These are phyloP conservation scores for Propsilocerus akamusi DNA, from an alignment of 1,140 invertebrate genomes.

Conservation along the genomic window DNA sequence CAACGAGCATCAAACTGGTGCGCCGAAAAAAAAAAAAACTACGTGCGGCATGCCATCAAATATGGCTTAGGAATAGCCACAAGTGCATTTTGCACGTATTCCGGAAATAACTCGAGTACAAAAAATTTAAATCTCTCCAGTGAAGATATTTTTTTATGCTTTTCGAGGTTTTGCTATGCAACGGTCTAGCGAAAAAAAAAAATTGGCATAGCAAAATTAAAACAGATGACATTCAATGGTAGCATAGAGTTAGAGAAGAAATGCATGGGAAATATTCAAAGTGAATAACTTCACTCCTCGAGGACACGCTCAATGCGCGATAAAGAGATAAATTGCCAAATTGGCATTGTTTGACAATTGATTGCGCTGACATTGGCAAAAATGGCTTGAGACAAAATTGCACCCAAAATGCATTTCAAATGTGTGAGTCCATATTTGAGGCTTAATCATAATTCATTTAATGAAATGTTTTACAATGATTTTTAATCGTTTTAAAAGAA, in stretches of 20 bases:
- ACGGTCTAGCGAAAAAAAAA: neutral
- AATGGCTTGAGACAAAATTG: too few species aligned
- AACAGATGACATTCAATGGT: neutral
- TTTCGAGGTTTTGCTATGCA: too few species aligned
- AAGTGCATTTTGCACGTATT: conserved; percentile 1
- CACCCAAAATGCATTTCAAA: too few species aligned
- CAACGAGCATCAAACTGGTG: neutral
- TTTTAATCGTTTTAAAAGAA: too few species aligned
- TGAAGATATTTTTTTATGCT: neutral
- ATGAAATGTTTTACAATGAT: too few species aligned
- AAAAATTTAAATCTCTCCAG: neutral
- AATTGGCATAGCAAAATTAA: neutral
- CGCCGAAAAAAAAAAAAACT: neutral
- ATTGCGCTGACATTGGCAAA: neutral
- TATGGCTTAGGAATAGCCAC: neutral
- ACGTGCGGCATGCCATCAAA: conserved; percentile 1
- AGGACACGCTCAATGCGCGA: too few species aligned
- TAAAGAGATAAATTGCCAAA: conserved; percentile 1
- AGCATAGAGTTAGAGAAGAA: neutral
- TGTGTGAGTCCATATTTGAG: too few species aligned
- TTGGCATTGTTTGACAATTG: conserved; percentile 3
- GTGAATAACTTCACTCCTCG: neutral
- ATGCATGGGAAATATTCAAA: neutral
- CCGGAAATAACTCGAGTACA: neutral
- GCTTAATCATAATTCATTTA: too few species aligned